Evolutionary conservation across 2,113 vertebrate genomes (phyloP).

Genomic region (Microtus montanus): DNA sequence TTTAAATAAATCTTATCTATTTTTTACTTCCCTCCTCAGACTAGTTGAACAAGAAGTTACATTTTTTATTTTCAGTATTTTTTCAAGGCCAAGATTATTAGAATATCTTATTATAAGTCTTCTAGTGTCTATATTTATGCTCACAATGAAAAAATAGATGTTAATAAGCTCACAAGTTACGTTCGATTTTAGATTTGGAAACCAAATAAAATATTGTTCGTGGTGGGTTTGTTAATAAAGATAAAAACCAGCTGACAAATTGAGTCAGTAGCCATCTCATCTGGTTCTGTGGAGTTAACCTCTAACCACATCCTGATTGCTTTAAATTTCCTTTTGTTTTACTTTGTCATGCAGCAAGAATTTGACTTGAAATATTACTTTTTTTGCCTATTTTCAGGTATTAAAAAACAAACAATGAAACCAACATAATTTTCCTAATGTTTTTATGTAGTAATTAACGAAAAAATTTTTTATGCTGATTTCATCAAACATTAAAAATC

Average conservation of each 20-base stretch:
- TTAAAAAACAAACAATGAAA: not conserved
- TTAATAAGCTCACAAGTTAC: not conserved
- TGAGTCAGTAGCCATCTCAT: not conserved
- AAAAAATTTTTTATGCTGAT: not conserved
- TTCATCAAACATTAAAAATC: not conserved
- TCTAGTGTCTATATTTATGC: not conserved
- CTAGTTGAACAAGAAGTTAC: not conserved
- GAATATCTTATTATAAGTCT: not conserved
- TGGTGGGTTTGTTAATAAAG: not conserved
- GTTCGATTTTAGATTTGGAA: not conserved
- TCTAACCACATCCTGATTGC: not conserved
- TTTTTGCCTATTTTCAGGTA: not conserved
- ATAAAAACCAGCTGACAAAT: not conserved
- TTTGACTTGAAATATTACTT: not conserved
- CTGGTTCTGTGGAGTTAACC: not conserved
- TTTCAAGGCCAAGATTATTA: not conserved
- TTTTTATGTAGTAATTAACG: slow-evolving; percentile 9
- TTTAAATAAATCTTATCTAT: not conserved
- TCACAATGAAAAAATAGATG: not conserved
- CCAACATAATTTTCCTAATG: not conserved
- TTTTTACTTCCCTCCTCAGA: not conserved
- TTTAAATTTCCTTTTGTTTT: not conserved
- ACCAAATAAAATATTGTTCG: not conserved
- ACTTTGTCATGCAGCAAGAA: not conserved
- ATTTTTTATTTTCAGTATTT: not conserved